Base-by-base conservation (phyloP, 2,113 vertebrate genomes). In the Actenoides hombroni region DNA sequence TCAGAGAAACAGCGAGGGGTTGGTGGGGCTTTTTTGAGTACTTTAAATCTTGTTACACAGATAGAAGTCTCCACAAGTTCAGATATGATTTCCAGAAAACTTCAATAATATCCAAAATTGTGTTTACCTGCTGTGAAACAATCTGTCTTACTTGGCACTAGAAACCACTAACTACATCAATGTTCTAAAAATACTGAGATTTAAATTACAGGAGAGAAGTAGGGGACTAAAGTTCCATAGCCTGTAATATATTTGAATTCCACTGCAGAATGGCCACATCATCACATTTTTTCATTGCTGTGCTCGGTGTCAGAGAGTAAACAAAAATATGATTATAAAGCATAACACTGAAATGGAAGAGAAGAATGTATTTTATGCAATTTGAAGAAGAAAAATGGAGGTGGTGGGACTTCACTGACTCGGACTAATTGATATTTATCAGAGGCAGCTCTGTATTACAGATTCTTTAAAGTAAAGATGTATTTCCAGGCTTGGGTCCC, bases 131-230 rank as follows among this genome's bases (percentile, higher is more conserved):
- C 56, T 42, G 86, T 90, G 97, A 96, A 95, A 92, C 94, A 92
- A 97, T 97, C 94, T 95, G 89, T 94, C 94, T 96, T 86, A 65
- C 68, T 92, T 96, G 97, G 95, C 96, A 94, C 80, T 54, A 65
- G 91, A 75, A 95, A 81, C 53, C 77, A 91, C 85, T 89, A 97
- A 96, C 94, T 96, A 86, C 88, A 97, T 96, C 96, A 93, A 69
- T 42, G 65, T 49, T 75, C 94, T 86, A 92, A 95, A 95, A 97
- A 96, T 96, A 95, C 24, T 48, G 48, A 65, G 64, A 92, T 88
- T 93, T 85, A 94, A 92, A 86, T 94, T 92, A 94, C 81, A 83
- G 73, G 60, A 91, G 65, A 63, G 51, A 88, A 90, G 59, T 35
- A 61, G 8, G 7, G 89, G 75, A 85, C 49, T 18, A 13, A 90